Evolutionary conservation across 1,140 invertebrate species (phyloP).

Genomic region (Episyrphus balteatus): DNA sequence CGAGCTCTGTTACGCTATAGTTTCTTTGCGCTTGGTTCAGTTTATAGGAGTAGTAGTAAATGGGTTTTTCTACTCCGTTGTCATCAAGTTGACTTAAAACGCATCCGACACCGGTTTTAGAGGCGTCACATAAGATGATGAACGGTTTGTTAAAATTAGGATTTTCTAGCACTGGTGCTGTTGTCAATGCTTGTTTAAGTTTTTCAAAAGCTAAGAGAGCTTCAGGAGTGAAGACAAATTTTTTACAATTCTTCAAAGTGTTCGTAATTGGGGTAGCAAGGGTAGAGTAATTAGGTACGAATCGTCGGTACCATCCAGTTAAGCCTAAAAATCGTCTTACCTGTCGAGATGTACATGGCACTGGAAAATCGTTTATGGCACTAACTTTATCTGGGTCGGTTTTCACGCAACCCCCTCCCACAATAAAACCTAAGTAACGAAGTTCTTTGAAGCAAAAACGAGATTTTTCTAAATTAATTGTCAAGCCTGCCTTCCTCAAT

Average conservation of each 20-base stretch:
- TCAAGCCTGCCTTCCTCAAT: background rate
- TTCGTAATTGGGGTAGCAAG: too few relatives aligned
- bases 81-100: constrained; percentile 23
- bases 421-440: background rate
- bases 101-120: constrained; percentile 21
- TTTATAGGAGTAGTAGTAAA: too few relatives aligned
- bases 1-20: constrained; percentile 36
- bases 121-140: constrained; percentile 27
- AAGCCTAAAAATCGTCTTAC: constrained; percentile 36
- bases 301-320: constrained; percentile 35
- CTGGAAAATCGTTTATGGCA: constrained; percentile 11
- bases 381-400: background rate
- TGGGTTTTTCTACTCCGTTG: constrained; percentile 10
- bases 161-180: constrained; percentile 22
- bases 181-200: constrained; percentile 19
- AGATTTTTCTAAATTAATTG: background rate
- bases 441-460: background rate
- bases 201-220: constrained; percentile 26
- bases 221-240: constrained; percentile 3
- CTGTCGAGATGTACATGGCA: constrained; percentile 17
- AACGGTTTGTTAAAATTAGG: constrained; percentile 31
- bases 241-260: background rate
- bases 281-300: constrained; percentile 39
- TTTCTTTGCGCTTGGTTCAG: constrained; percentile 4
- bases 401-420: background rate